phyloP scores from a whole-genome alignment of 2,797 vertebrate species.

The Decapterus maruadsi region DNA sequence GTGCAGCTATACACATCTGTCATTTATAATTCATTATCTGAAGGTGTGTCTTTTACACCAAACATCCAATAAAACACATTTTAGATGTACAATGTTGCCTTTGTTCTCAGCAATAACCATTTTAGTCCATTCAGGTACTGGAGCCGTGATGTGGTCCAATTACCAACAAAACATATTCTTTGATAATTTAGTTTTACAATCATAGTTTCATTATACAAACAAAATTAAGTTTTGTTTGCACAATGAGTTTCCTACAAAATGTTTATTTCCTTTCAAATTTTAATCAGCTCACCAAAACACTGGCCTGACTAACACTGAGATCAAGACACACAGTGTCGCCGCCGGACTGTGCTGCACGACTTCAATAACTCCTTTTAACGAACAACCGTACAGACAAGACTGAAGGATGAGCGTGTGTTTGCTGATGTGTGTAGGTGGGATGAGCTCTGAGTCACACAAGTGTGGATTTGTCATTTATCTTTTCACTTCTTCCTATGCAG shows the following conservation, averaged over 20 bases:
- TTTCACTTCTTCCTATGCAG: slow-evolving; percentile 24
- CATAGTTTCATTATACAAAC: too few relatives aligned
- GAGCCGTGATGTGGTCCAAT: not conserved
- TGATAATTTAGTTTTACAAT: not conserved
- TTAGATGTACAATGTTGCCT: not conserved
- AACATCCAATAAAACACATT: not conserved
- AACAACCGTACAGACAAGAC: slow-evolving; percentile 22
- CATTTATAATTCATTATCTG: not conserved
- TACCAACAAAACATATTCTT: not conserved
- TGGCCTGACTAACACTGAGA: slow-evolving; percentile 13
- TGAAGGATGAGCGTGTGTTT: slow-evolving; percentile 40
- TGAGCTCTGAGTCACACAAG: slow-evolving; percentile 51
- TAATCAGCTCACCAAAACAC: not conserved
- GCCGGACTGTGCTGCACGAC: slow-evolving; percentile 11
- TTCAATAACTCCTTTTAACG: slow-evolving; percentile 29
- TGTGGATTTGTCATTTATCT: slow-evolving; percentile 54
- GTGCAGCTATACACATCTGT: not conserved
- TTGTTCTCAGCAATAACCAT: not conserved
- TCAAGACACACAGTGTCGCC: slow-evolving; percentile 16
- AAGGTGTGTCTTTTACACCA: not conserved
- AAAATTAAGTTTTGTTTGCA: too few relatives aligned
- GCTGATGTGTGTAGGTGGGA: slow-evolving; percentile 44
- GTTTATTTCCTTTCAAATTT: not conserved
- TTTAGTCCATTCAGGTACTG: too few relatives aligned
- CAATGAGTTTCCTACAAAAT: too few relatives aligned